Evolutionary conservation across 2,797 vertebrate genomes (phyloP), one percentile per base, ranked within the genome.

Genomic region (Pangasius macronema): DNA sequence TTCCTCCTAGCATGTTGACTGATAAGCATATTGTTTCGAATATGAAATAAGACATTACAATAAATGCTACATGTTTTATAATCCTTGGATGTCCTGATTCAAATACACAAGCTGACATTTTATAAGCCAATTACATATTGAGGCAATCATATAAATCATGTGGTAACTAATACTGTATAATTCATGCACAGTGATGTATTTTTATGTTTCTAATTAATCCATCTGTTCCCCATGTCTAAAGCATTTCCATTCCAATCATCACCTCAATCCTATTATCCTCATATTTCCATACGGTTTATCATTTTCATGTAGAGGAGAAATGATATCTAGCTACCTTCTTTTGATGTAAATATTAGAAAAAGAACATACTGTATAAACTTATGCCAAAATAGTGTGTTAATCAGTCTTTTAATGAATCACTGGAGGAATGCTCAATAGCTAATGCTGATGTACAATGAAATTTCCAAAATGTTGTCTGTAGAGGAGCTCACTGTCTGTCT

Each of bases 21-120:
- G 87, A 87, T 83, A 89, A 84, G 77, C 89, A 82, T 83, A 83
- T 89, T 77, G 59, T 79, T 86, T 85, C 75, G 53, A 91, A 90
- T 84, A 83, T 85, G 16, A 88, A 88, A 86, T 80, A 61, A 83
- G 49, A 67, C 81, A 87, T 89, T 91, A 86, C 80, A 83, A 87
- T 65, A 83, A 88, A 90, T 61, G 84, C 61, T 82, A 59, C 75
- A 73, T 30, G 18, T 89, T 90, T 86, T 85, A 80, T 89, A 90
- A 89, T 89, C 84, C 82, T 85, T 72, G 72, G 82, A 75, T 83
- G 72, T 76, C 83, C 85, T 90, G 88, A 90, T 89, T 90, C 80
- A 83, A 88, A 86, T 86, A 77, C 84, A 80, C 20, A 88, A 63
- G 82, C 67, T 88, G 79, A 68, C 82, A 83, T 89, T 63, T 59